Evolutionary conservation across 2,888 invertebrate species (phyloP), one percentile per base, ranked within the genome.

Genomic region (Pasiphila rectangulata): DNA sequence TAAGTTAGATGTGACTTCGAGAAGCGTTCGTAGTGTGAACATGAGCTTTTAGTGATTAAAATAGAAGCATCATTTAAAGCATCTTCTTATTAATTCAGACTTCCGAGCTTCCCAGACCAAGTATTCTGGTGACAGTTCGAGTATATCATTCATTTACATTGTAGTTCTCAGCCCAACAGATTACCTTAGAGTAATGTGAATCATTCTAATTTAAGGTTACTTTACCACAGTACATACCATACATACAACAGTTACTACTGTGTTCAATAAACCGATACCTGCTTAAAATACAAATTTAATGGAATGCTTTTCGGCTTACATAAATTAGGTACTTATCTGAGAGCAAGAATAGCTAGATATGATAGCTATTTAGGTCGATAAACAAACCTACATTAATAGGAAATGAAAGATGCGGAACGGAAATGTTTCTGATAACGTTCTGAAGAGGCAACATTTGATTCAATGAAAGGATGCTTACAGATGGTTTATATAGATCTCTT

Each of bases 1-100:
- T 88, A 88, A 88, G 87, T 88, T 79, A 74, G 76, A 76, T 79
- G 77, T 80, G 69, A 72, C 68, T 64, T 67, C 69, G 69, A 63
- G 64, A 66, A 73, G 64, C 69, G 73, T 76, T 46, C 53, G 83
- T 83, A 85, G 84, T 82, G 72, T 79, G 76, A 70, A 74, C 69
- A 74, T 79, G 47, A 65, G 72, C 84, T 85, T 71, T 80, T 87
- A 86, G 84, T 71, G 50, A 63, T 72, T 85, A 86, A 51, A 63
- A 72, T 86, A 86, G 85, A 79, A 63, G 71, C 77, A 82, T 84
- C 80, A 83, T 78, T 59, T 67, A 72, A 59, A 70, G 75, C 75
- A 83, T 83, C 69, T 66, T 69, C 69, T 69, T 66, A 51, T 51
- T 4, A 30, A 62, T 59, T 68, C 63, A 63, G 72, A 79, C 69